phyloP scores from a whole-genome alignment of 2,797 vertebrate species.

The Dendrocincla tyrannina region DNA sequence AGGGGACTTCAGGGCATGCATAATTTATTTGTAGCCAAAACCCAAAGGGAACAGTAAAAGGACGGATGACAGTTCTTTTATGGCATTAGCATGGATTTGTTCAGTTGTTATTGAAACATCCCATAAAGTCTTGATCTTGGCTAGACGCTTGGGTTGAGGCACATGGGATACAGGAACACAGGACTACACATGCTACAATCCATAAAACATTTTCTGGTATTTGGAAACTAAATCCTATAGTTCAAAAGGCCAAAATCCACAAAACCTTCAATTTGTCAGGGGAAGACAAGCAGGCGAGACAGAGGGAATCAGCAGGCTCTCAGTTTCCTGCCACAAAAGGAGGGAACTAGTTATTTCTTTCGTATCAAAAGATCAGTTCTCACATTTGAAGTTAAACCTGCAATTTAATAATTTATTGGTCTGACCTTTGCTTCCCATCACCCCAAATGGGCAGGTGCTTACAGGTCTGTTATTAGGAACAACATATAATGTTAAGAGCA shows the following conservation, averaged over 20 bases:
- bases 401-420: background rate
- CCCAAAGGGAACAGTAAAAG: background rate
- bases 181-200: background rate
- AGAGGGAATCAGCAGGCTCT: background rate
- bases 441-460: background rate
- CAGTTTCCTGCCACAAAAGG: background rate
- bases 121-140: background rate
- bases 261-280: background rate
- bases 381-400: background rate
- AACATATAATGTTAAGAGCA: background rate
- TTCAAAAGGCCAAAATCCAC: conserved; percentile 16
- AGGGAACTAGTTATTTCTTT: background rate
- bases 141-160: background rate
- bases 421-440: background rate
- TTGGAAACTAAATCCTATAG: conserved; percentile 2
- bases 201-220: conserved; percentile 1
- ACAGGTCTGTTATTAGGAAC: background rate
- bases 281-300: background rate
- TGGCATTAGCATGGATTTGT: conserved; percentile 30
- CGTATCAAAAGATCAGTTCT: background rate
- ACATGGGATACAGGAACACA: background rate
- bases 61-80: background rate
- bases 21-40: background rate
- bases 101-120: background rate
- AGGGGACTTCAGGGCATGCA: background rate